Conservation (phyloP, 1,140 invertebrate species). For the Drosophila athabasca region DNA sequence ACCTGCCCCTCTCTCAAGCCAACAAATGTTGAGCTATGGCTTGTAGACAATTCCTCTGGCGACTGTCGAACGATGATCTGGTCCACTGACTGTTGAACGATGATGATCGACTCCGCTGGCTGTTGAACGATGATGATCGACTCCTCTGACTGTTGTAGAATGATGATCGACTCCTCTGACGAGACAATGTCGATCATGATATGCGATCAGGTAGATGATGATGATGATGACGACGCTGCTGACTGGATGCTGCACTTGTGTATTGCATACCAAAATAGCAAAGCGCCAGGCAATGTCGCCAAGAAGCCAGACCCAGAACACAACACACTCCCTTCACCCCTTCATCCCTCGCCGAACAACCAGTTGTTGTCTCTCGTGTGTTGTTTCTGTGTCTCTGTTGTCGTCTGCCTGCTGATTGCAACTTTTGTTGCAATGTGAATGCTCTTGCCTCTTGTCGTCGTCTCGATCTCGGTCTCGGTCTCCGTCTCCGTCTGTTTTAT, state of each 20-base stretch:
- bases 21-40: conserved; percentile 3
- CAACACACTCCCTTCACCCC: conserved; percentile 20
- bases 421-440: conserved; percentile 37
- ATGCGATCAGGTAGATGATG: conserved; percentile 36
- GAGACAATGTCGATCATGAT: conserved; percentile 70
- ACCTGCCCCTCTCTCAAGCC: conserved; percentile 11
- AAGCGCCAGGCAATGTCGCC: conserved; percentile 75
- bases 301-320: conserved; percentile 33
- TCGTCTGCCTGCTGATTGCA: conserved; percentile 53
- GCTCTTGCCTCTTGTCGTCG: conserved; percentile 37
- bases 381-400: too few relatives aligned
- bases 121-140: conserved; percentile 35
- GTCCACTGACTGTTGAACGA: conserved; percentile 37
- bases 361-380: conserved; percentile 52
- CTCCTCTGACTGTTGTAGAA: too few relatives aligned
- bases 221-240: conserved; percentile 40
- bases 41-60: conserved; percentile 48
- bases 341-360: too few relatives aligned
- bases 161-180: conserved; percentile 55
- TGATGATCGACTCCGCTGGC: conserved; percentile 52
- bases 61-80: conserved; percentile 49
- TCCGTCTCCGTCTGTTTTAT: conserved; percentile 59
- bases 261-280: conserved; percentile 72
- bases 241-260: conserved; percentile 65
- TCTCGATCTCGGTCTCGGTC: conserved; percentile 6